Evolutionary conservation across 1,140 invertebrate species (phyloP), one percentile per base, ranked within the genome.

Genomic region (Penaeus vannamei): DNA sequence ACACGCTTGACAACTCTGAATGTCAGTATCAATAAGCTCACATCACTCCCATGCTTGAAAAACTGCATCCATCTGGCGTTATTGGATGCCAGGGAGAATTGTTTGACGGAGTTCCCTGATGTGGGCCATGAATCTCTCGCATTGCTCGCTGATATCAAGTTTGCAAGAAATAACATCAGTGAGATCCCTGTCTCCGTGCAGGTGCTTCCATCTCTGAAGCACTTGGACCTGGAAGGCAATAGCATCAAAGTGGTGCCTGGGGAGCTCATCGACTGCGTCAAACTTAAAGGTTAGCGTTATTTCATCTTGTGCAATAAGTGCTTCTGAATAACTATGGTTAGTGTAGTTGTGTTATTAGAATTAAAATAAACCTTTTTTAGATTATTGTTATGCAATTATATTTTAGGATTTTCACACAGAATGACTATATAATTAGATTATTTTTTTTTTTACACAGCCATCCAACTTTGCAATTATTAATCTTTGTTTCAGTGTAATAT

Each of bases 201-300:
- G 23, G 91, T 93, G 2, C 92, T 97, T 46, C 92, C 94, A 22
- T 93, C 94, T 22, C 92, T 97, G 62, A 97, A 96, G 92, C 93
- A 95, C 42, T 94, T 97, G 61, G 95, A 97, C 93, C 92, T 97
- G 4, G 94, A 94, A 17, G 93, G 95, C 19, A 97, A 97, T 93
- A 93, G 94, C 86, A 92, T 97, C 32, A 94, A 93, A 82, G 91
- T 92, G 8, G 92, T 96, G 8, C 95, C 96, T 42, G 94, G 94
- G 46, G 95, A 96, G 92, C 85, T 97, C 7, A 93, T 94, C n/a
- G 93, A 94, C 91, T 95, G 95, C 91, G 87, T 93, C 0, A 96
- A 96, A 93, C 92, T 97, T 32, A 96, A 96, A 95, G 95, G 95
- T 95, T 93, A 93, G 89, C 85, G 64, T 64, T n/a, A n/a, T n/a